Evolutionary conservation across 2,797 vertebrate genomes (phyloP), one percentile per base, ranked within the genome.

Genomic region (Scleropages formosus): DNA sequence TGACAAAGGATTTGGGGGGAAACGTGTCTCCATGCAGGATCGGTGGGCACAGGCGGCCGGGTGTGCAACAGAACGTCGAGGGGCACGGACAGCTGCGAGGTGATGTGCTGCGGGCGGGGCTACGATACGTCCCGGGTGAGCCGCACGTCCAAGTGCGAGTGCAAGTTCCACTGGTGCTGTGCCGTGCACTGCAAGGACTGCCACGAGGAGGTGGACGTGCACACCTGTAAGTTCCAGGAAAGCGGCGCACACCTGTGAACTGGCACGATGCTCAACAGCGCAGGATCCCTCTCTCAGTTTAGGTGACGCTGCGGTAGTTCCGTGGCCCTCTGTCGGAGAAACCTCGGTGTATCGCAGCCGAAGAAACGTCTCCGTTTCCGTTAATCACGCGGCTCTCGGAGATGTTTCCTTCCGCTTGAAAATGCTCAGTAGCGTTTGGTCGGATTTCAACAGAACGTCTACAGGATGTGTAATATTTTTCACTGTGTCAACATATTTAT

Each of bases 91-190:
- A 91, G 96, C 91, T 99, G 96, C 0, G 96, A 98, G 78, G 95
- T 98, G 79, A 96, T 98, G 96, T 98, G 96, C 89, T 98, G 96
- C 0, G 96, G 95, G 8, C 92, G 96, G 12, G 96, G 96, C 76
- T 97, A 98, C 0, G 95, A 98, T 89, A 98, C 96, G 0, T 90
- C 95, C 0, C 93, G 90, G 0, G 79, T 98, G 82, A 95, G 93
- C 82, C 93, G 89, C 39, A 94, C 94, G 87, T 92, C 93, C 16
- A 95, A 98, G 80, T 98, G 97, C 0, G 96, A 96, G 89, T 99
- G 97, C 85, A 98, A 96, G 80, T 99, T 98, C 89, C 96, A 98
- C 82, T 98, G 96, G 96, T 98, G 96, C 73, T 98, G 96, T 16
- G 93, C 95, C 0, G 96, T 99, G 82, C 94, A 85, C 87, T 99